phyloP scores from a whole-genome alignment of 2,113 vertebrate genomes.

The Perognathus longimembris region DNA sequence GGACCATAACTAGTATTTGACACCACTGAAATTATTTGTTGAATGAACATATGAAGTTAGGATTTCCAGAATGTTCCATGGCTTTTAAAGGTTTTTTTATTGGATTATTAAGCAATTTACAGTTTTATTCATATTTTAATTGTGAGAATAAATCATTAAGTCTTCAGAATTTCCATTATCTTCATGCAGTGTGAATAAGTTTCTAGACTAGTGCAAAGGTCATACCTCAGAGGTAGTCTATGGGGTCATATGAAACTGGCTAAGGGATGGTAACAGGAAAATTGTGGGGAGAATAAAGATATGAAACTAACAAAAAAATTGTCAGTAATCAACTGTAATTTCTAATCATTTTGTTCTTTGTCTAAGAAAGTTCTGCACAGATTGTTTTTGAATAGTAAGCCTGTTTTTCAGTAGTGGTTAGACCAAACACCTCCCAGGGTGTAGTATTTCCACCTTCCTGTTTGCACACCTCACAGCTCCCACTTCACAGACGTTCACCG shows the following conservation, averaged over 20 bases:
- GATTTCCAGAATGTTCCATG: not conserved
- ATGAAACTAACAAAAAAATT: slow-evolving; percentile 6
- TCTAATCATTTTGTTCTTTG: not conserved
- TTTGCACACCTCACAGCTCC: slow-evolving; percentile 86
- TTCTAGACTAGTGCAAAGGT: not conserved
- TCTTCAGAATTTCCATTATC: not conserved
- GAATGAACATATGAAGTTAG: not conserved
- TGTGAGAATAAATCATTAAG: slow-evolving; percentile 1
- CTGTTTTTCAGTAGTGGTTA: slow-evolving; percentile 38
- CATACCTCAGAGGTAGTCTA: not conserved
- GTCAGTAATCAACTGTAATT: not conserved
- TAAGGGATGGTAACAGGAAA: not conserved
- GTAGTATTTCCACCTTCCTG: slow-evolving; percentile 78
- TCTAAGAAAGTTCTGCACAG: not conserved
- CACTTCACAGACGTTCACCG: slow-evolving; percentile 81
- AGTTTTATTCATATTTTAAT: slow-evolving; percentile 11
- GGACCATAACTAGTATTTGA: not conserved
- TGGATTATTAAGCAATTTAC: slow-evolving; percentile 10
- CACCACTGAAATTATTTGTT: not conserved
- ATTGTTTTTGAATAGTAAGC: not conserved
- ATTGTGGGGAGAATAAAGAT: not conserved
- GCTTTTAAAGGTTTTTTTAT: not conserved
- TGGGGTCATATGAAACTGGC: not conserved
- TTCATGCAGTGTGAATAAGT: not conserved
- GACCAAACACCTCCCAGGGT: slow-evolving; percentile 73